A percentile compares a stretch with the other conserved stretches of the same genome.
These are phyloP conservation scores for Megastigmus dorsalis DNA, from an alignment of 2,888 invertebrate species.

Conservation along the genomic window DNA sequence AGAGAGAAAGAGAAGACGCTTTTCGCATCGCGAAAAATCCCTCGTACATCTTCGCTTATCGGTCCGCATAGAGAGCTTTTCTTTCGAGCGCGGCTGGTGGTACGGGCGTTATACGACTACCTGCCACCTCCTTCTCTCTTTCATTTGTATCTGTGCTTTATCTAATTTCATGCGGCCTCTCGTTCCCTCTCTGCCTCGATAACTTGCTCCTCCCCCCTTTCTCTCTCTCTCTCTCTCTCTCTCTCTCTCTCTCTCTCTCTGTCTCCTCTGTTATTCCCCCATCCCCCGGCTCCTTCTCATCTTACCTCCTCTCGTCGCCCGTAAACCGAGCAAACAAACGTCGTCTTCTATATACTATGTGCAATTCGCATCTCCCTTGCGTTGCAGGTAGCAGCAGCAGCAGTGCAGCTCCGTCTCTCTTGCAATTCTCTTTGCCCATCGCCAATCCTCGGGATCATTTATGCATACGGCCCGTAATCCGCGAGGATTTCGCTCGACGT, in stretches of 20 bases:
- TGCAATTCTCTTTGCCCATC: constrained; percentile 10
- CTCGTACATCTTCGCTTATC: constrained; percentile 29
- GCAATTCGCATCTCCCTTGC: too few species aligned
- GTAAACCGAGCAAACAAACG: background rate
- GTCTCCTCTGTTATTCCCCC: too few species aligned
- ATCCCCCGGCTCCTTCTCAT: too few species aligned
- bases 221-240: background rate
- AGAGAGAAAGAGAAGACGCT: background rate
- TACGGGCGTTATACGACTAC: too few species aligned
- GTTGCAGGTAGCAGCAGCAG: too few species aligned
- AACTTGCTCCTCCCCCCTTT: background rate
- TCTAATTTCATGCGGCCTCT: constrained; percentile 11
- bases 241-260: too few species aligned
- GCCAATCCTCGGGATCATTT: constrained; percentile 26
- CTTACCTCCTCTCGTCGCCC: too few species aligned
- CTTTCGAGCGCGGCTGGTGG: too few species aligned
- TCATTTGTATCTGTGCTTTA: constrained; percentile 15
- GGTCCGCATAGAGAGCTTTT: background rate
- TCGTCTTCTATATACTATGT: too few species aligned
- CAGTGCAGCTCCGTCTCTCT: constrained; percentile 1
- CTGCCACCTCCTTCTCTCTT: background rate
- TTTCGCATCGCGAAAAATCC: too few species aligned
- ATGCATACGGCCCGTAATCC: constrained; percentile 38
- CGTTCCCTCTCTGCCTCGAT: background rate
- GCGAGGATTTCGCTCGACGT: constrained; percentile 28